Evolutionary conservation across 2,113 vertebrate genomes (phyloP).

Genomic region (Prochilodus magdalenae): DNA sequence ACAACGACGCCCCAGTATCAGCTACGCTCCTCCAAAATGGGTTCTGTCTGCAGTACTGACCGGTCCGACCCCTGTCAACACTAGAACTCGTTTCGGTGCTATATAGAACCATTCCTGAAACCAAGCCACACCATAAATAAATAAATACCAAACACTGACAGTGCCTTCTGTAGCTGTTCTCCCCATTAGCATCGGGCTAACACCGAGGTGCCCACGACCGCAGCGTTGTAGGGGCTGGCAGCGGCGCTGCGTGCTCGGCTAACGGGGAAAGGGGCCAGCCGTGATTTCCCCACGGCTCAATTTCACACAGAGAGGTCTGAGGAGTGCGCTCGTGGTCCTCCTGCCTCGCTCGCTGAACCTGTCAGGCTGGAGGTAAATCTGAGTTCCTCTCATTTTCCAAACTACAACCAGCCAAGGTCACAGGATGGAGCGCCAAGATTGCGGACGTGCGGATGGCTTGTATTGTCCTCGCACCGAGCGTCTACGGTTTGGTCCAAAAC

Average conservation of each 20-base stretch:
- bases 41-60: no score
- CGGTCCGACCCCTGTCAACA: no score
- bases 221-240: not conserved
- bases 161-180: not conserved
- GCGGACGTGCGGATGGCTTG: not conserved
- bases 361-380: constrained; percentile 41
- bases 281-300: constrained; percentile 44
- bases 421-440: constrained; percentile 7
- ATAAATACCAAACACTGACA: no score
- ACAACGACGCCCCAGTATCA: no score
- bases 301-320: constrained; percentile 18
- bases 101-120: no score
- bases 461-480: constrained; percentile 10
- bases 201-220: not conserved
- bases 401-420: constrained; percentile 49
- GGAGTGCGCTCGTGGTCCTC: not conserved
- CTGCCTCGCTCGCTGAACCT: constrained; percentile 22
- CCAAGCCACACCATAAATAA: no score
- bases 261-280: not conserved
- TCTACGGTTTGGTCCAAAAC: constrained; percentile 40
- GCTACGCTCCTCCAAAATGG: no score
- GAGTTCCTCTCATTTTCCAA: constrained; percentile 38
- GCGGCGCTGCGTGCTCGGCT: constrained; percentile 1
- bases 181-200: not conserved
- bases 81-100: no score